Percentiles rank a stretch among this genome's conserved stretches.
These are phyloP conservation scores for Spicauda simplicius DNA, from an alignment of 2,888 invertebrate genomes.

Conservation along the genomic window DNA sequence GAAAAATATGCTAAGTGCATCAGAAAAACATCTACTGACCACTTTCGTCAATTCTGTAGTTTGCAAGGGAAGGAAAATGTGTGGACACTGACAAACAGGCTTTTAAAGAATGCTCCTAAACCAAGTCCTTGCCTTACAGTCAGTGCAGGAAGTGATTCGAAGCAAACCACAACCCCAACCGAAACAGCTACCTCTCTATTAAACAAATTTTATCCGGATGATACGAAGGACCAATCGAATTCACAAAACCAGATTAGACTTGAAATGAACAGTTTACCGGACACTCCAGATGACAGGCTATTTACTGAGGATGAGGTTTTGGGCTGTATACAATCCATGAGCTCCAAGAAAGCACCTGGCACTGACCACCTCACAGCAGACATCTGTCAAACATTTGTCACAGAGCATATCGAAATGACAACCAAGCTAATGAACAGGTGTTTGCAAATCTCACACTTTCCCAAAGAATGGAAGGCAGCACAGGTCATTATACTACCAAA, in stretches of 20 bases:
- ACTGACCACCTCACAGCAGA: constrained; percentile 42
- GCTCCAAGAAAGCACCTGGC: constrained; percentile 42
- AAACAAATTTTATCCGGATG: constrained; percentile 17
- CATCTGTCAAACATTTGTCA: constrained; percentile 25
- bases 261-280: neutral
- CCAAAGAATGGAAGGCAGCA: neutral
- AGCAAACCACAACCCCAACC: neutral
- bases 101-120: too few relatives aligned
- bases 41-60: too few relatives aligned
- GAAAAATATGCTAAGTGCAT: too few relatives aligned
- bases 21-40: too few relatives aligned
- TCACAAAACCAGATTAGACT: neutral
- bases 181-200: constrained; percentile 40
- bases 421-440: neutral
- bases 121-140: too few relatives aligned
- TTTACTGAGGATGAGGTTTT: constrained; percentile 39
- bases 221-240: neutral
- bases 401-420: neutral
- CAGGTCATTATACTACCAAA: neutral
- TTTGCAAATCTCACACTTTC: neutral
- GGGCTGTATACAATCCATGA: constrained; percentile 32
- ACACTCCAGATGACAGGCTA: constrained; percentile 19
- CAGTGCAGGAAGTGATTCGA: too few relatives aligned
- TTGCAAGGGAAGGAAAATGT: too few relatives aligned
- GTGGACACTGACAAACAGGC: too few relatives aligned